Evolutionary conservation across 2,797 vertebrate species (phyloP).

Genomic region (Melanitta fusca): DNA sequence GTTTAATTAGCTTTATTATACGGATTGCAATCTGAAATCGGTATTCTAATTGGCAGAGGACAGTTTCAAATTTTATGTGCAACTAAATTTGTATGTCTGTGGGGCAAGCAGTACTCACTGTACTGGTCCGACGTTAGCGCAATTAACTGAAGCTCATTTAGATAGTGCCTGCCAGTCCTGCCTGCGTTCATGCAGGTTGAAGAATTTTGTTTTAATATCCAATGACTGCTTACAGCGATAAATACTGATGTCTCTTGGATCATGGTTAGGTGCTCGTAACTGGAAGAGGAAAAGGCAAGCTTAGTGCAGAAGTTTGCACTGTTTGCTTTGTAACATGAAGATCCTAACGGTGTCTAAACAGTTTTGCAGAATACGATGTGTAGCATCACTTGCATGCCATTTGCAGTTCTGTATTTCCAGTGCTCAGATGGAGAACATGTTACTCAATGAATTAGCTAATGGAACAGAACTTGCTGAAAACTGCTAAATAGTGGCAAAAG

Average conservation of each 20-base stretch:
- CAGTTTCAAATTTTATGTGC: neutral
- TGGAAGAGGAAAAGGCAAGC: neutral
- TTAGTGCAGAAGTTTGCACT: neutral
- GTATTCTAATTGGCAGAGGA: neutral
- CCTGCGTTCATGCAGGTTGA: neutral
- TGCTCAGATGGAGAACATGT: neutral
- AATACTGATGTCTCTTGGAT: neutral
- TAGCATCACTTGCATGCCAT: neutral
- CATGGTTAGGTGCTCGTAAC: neutral
- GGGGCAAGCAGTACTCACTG: neutral
- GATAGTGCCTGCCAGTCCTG: neutral
- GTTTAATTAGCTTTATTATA: conserved; percentile 33
- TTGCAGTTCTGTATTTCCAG: neutral
- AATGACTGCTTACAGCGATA: neutral
- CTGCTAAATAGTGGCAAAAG: neutral
- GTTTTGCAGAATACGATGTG: neutral
- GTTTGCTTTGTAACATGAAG: neutral
- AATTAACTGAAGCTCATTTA: neutral
- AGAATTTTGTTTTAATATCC: neutral
- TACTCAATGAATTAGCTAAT: neutral
- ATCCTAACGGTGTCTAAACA: neutral
- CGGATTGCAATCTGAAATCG: conserved; percentile 11
- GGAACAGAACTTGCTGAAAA: neutral
- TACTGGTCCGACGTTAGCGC: neutral
- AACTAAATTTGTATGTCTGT: neutral